Evolutionary conservation across 2,113 vertebrate species (phyloP), one percentile per base, ranked within the genome.

Genomic region (Nannobrachium achirus): DNA sequence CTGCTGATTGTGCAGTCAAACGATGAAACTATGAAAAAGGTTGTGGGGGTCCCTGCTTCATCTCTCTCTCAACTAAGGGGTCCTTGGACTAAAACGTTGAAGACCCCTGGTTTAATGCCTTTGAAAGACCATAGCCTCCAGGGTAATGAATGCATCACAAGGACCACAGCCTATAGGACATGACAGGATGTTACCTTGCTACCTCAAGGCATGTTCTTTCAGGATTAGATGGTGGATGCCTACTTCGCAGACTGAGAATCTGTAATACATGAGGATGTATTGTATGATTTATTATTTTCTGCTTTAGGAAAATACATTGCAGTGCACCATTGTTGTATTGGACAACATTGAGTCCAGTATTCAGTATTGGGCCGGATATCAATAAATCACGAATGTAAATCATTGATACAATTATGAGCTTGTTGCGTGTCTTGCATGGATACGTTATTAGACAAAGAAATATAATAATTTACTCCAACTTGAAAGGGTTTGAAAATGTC

Each of bases 121-220:
- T 16, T 58, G 49, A 55, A 73, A 10, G 40, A 66, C 41, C 19
- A 8, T 33, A 59, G 56, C 14, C 20, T 3, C n/a, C 62, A 56
- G 49, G 78, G 69, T 68, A 57, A 66, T 62, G 52, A 71, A 55
- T 42, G 63, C 69, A 56, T 80, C 65, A 70, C 1, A 2, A 53
- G 44, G 63, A 45, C 10, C 48, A 1, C 6, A 18, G 53, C 72
- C 63, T 81, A 82, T 78, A 60, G 16, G 67, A 76, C 41, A 20
- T 85, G 79, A 83, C 86, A 81, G 81, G 73, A 62, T 10, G 63
- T 25, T 11, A 20, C 62, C 60, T 19, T 65, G 20, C 56, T 53
- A 16, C 77, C 79, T 72, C 8, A 7, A 67, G 73, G 73, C 69
- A 16, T 6, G 16, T 20, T 61, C 45, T 11, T 1, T 10, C 20